A percentile compares a stretch with the other conserved stretches of the same genome.
phyloP scores from a whole-genome alignment of 2,888 invertebrate species.

The Aplocera efformata region DNA sequence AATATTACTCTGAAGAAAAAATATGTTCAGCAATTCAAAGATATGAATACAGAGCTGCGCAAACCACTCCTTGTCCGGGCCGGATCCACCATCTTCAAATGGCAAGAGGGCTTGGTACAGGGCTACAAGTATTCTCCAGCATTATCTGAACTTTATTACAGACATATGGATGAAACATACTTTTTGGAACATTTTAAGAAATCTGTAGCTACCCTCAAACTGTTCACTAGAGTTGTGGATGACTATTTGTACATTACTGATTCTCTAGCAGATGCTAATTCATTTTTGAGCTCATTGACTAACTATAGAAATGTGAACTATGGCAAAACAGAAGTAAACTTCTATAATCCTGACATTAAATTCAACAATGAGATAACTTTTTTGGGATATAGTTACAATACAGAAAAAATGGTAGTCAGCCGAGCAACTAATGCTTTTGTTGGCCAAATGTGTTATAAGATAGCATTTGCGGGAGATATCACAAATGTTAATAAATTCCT shows the following conservation, averaged over 20 bases:
- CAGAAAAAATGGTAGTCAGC: constrained; percentile 56
- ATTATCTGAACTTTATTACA: constrained; percentile 69
- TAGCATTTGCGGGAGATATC: constrained; percentile 57
- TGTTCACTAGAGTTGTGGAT: constrained; percentile 69
- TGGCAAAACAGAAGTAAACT: constrained; percentile 66
- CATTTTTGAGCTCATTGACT: constrained; percentile 56
- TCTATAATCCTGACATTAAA: constrained; percentile 46
- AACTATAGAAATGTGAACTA: constrained; percentile 68
- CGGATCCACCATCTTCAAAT: constrained; percentile 70
- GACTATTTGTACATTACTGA: constrained; percentile 73
- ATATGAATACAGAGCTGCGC: constrained; percentile 54
- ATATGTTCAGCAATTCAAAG: constrained; percentile 53
- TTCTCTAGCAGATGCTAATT: constrained; percentile 53
- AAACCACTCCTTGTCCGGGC: constrained; percentile 63
- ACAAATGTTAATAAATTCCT: constrained; percentile 56
- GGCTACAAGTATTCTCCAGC: constrained; percentile 76
- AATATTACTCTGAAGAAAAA: constrained; percentile 48
- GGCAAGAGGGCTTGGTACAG: constrained; percentile 70
- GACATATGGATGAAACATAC: constrained; percentile 56
- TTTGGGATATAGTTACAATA: constrained; percentile 64
- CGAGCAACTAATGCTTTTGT: constrained; percentile 59
- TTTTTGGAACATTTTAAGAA: constrained; percentile 45
- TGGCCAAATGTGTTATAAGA: constrained; percentile 73
- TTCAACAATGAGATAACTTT: constrained; percentile 56
- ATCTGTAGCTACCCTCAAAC: constrained; percentile 38